A percentile compares a stretch with the other conserved stretches of the same genome.
These are phyloP conservation scores for Euwallacea fornicatus DNA, from an alignment of 1,140 invertebrate genomes.

Conservation along the genomic window DNA sequence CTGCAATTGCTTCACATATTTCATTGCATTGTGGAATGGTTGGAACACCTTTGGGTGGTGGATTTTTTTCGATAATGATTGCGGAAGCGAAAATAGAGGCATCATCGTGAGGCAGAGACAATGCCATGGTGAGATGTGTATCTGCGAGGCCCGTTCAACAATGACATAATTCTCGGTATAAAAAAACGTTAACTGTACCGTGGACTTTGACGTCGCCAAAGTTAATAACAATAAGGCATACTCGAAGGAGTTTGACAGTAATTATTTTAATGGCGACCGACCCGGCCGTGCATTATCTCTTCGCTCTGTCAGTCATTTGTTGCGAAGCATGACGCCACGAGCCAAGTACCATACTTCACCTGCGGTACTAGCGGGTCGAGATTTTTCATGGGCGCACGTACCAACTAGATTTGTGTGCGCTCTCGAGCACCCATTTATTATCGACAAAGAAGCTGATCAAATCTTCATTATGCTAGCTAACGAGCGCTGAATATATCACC, in stretches of 20 bases:
- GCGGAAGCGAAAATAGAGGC: background rate
- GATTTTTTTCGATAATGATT: background rate
- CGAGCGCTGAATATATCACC: slow-evolving; percentile 22
- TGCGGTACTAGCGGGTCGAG: slow-evolving; percentile 25
- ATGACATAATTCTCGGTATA: slow-evolving; percentile 5
- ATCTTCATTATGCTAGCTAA: slow-evolving; percentile 22
- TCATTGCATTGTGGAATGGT: no score
- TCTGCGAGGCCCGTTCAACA: slow-evolving; percentile 4
- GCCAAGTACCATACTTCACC: slow-evolving; percentile 51
- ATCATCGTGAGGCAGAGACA: slow-evolving; percentile 3
- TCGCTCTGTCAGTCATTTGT: slow-evolving; percentile 56
- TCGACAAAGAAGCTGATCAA: slow-evolving; percentile 11
- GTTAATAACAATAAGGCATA: slow-evolving; percentile 40
- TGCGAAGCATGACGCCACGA: slow-evolving; percentile 57
- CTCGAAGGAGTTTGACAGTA: slow-evolving; percentile 44
- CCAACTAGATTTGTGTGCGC: background rate
- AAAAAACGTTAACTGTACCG: slow-evolving; percentile 5
- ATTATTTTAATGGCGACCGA: slow-evolving; percentile 54
- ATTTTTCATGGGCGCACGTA: slow-evolving; percentile 26
- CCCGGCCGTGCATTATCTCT: slow-evolving; percentile 53
- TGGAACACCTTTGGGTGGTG: no score
- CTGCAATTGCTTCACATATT: no score
- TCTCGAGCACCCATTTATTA: background rate
- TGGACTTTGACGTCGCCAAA: slow-evolving; percentile 2
- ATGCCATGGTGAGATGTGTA: slow-evolving; percentile 7